Evolutionary conservation across 2,797 vertebrate genomes (phyloP).

Genomic region (Argentina silus): DNA sequence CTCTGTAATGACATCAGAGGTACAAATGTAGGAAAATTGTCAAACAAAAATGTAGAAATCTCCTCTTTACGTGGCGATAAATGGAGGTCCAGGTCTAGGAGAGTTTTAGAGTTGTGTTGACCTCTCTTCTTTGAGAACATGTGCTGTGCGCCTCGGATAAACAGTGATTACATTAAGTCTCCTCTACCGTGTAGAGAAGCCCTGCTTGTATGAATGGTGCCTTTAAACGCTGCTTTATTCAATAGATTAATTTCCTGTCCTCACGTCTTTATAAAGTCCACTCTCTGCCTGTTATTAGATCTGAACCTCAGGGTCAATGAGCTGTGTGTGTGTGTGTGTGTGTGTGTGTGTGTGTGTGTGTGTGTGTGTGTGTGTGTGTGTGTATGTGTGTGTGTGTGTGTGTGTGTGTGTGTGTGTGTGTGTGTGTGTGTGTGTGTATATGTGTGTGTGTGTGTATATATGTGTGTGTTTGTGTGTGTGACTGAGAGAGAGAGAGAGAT

Average conservation of each 20-base stretch:
- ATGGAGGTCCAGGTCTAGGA: no score
- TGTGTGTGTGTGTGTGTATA: no score
- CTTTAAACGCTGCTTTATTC: slow-evolving; percentile 49
- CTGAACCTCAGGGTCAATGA: neutral
- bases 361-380: neutral
- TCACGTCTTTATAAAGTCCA: slow-evolving; percentile 16
- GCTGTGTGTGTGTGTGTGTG: neutral
- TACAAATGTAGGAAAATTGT: no score
- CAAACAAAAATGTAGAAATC: no score
- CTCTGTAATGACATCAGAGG: no score
- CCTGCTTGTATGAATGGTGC: slow-evolving; percentile 38
- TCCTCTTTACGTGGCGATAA: no score
- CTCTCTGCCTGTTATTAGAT: slow-evolving; percentile 46
- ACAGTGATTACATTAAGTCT: slow-evolving; percentile 52
- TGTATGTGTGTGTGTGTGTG: no score
- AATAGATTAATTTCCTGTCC: slow-evolving; percentile 64
- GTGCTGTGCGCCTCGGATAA: slow-evolving; percentile 29
- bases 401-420: no score
- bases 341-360: neutral
- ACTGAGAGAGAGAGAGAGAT: no score
- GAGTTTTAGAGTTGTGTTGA: neutral
- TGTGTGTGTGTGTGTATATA: neutral
- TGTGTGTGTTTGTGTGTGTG: no score
- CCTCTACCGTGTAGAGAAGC: slow-evolving; percentile 15
- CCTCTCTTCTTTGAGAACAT: neutral